Base-by-base conservation (phyloP, 1,140 invertebrate genomes). In the Heliothis virescens region DNA sequence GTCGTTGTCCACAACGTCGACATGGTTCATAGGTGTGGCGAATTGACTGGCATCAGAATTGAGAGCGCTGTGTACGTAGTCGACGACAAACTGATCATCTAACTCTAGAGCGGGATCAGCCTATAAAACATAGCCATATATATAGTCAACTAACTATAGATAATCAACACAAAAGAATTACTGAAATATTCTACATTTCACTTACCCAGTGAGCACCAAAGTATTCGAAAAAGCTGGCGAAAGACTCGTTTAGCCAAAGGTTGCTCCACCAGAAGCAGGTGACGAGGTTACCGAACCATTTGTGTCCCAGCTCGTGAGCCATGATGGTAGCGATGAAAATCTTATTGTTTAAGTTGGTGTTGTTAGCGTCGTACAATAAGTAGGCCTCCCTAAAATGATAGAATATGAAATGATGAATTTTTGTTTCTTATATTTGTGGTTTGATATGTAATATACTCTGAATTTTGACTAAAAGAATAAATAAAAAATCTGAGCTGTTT, bases 211-310 rank as follows among this genome's bases (percentile, higher is more conserved):
- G 91, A 79, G 95, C 91, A 18, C 87, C 88, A 67, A 95, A 97
- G 86, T 97, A 97, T 96, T 96, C 95, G 80, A 96, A 96, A 83
- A 95, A 97, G 47, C 95, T 95, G 0, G 96, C 96, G 83, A 96
- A 97, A 5, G 96, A 96, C 90, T 97, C 97, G 83, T 97, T 97
- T 0, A 97, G 90, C 97, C 97, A 97, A 9, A 96, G 94, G 75
- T 96, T 95, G 52, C 95, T 95, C 97, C 97, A 97, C 96, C 96
- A 97, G 67, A 96, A 93, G 59, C 96, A 96, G 48, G 96, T 97
- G 1, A 97, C 96, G 16, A 96, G 91, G 91, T 97, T 96, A 10
- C 96, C 97, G 78, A 96, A 97, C 96, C 96, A 97, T 89, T 95
- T 95, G 84, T 97, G 96, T 2, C 95, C 94, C 21, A 96, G 95